Conservation (phyloP, 2,113 vertebrate species). For the Notothenia rossii region DNA sequence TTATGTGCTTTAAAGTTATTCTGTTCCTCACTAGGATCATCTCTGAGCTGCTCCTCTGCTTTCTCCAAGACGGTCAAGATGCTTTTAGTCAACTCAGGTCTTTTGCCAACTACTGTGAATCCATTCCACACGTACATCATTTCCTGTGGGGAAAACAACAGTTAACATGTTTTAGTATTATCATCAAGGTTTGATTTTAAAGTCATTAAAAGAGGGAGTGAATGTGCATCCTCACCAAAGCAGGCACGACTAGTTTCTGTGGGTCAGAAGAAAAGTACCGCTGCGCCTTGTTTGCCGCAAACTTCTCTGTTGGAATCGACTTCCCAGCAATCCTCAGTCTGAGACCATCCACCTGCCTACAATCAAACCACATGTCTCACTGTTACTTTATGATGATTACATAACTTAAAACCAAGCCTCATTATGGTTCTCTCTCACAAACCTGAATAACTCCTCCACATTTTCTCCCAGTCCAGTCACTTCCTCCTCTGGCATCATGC, state of each 20-base stretch:
- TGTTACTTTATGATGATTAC: not conserved
- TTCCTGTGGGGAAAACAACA: slow-evolving; percentile 68
- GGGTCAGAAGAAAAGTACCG: slow-evolving; percentile 76
- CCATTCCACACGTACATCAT: slow-evolving; percentile 89
- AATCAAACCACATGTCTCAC: slow-evolving; percentile 25
- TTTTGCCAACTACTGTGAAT: slow-evolving; percentile 82
- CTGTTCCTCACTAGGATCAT: slow-evolving; percentile 82
- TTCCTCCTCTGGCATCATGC: slow-evolving; percentile 92
- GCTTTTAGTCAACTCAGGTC: slow-evolving; percentile 82
- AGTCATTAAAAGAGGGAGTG: not conserved
- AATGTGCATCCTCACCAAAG: slow-evolving; percentile 71
- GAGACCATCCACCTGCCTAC: slow-evolving; percentile 82
- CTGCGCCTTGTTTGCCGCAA: slow-evolving; percentile 82
- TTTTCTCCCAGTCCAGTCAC: slow-evolving; percentile 86
- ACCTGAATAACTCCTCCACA: slow-evolving; percentile 90
- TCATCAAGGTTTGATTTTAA: not conserved
- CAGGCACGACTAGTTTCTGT: slow-evolving; percentile 76
- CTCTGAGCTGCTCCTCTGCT: slow-evolving; percentile 87
- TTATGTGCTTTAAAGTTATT: not conserved
- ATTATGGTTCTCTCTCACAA: slow-evolving; percentile 6
- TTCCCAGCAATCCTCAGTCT: slow-evolving; percentile 84
- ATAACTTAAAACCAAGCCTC: too few species aligned
- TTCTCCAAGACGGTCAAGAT: slow-evolving; percentile 90
- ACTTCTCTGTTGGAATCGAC: slow-evolving; percentile 86
- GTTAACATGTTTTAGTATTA: too few species aligned